Conservation (phyloP, 2,797 vertebrate species). For the Phrynocephalus vlangalii region DNA sequence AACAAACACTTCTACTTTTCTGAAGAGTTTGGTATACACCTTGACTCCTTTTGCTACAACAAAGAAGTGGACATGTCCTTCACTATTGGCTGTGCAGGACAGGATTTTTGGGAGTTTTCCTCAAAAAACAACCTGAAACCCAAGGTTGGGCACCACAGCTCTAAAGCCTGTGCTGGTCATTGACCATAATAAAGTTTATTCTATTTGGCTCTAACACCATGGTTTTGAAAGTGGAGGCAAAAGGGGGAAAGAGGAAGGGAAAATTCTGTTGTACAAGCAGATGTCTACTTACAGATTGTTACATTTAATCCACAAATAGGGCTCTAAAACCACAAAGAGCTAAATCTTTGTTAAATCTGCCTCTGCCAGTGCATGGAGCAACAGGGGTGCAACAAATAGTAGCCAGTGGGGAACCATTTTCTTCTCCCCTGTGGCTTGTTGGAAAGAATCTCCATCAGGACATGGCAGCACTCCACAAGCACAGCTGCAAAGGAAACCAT, state of each 20-base stretch:
- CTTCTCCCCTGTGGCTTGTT: background rate
- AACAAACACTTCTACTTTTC: too few species aligned
- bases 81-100: too few species aligned
- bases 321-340: background rate
- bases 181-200: too few species aligned
- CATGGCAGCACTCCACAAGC: background rate
- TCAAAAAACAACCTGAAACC: too few species aligned
- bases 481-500: background rate
- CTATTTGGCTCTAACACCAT: background rate
- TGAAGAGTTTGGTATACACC: too few species aligned
- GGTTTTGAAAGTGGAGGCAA: background rate
- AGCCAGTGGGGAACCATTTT: background rate
- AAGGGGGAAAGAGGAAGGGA: background rate
- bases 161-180: too few species aligned
- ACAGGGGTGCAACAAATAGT: background rate
- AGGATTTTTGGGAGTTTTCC: too few species aligned
- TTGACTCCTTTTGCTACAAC: too few species aligned
- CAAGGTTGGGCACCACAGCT: too few species aligned
- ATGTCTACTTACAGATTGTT: background rate
- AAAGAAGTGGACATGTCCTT: too few species aligned
- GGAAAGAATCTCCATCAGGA: background rate
- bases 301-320: background rate
- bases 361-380: background rate
- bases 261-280: background rate
- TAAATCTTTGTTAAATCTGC: background rate